Conservation (phyloP, 92 coral and sea anemone genomes). For the Zoanthus gigantus region DNA sequence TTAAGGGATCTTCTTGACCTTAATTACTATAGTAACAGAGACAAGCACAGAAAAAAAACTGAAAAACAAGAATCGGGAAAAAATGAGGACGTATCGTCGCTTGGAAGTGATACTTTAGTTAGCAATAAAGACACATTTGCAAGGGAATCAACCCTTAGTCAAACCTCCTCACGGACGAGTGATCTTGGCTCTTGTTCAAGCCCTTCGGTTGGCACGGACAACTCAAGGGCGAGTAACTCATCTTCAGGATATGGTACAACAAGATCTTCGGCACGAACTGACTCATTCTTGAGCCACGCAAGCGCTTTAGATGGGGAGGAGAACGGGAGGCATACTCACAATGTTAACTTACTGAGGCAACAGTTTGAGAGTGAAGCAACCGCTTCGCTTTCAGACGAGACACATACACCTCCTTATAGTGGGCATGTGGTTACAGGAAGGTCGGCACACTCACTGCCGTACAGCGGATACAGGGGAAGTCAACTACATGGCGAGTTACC, state of each 20-base stretch:
- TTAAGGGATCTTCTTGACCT: conserved; percentile 81
- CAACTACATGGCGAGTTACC: conserved; percentile 10
- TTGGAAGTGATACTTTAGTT: conserved; percentile 28
- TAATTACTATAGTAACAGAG: conserved; percentile 49
- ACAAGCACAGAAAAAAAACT: conserved; percentile 12
- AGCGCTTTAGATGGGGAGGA: conserved; percentile 31
- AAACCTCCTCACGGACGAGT: neutral
- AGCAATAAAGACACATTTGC: conserved; percentile 12
- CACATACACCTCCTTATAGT: conserved; percentile 14
- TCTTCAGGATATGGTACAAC: conserved; percentile 35
- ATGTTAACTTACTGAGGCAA: conserved; percentile 54
- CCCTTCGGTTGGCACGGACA: conserved; percentile 14
- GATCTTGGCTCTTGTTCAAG: conserved; percentile 31
- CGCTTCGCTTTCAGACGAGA: neutral
- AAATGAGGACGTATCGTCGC: conserved; percentile 45
- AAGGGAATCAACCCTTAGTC: conserved; percentile 19
- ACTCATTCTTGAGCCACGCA: conserved; percentile 32
- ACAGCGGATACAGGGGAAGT: conserved; percentile 6
- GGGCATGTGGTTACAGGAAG: conserved; percentile 4
- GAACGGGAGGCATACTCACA: conserved; percentile 5
- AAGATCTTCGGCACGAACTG: conserved; percentile 39
- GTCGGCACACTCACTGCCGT: conserved; percentile 4
- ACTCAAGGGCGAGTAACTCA: conserved; percentile 14
- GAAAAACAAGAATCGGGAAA: conserved; percentile 49
- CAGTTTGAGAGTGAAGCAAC: conserved; percentile 51